Evolutionary conservation across 2,113 vertebrate genomes (phyloP).

Genomic region (Sinocyclocheilus grahami): DNA sequence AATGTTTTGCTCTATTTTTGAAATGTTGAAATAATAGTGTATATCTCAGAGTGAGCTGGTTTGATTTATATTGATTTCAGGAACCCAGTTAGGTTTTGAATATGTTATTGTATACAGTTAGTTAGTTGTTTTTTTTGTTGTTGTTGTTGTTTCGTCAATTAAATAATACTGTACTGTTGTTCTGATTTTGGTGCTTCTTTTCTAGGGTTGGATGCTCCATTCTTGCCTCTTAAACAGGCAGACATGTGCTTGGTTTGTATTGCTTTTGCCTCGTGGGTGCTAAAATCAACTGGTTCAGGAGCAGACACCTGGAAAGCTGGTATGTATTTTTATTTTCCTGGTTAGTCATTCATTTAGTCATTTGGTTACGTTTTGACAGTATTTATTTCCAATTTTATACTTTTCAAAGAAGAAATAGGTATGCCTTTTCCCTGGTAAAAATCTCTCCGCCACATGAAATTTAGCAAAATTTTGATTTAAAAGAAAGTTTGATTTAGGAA

Average conservation of each 20-base stretch:
- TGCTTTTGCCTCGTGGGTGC: slow-evolving; percentile 93
- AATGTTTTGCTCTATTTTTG: not conserved
- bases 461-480: not conserved
- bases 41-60: not conserved
- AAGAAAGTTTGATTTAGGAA: not conserved
- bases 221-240: slow-evolving; percentile 72
- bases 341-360: not conserved
- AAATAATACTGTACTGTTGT: not conserved
- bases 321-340: slow-evolving; percentile 63
- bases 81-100: not conserved
- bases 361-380: not conserved
- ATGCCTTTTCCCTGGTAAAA: not conserved
- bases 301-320: slow-evolving; percentile 94
- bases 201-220: slow-evolving; percentile 68
- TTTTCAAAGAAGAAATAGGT: not conserved
- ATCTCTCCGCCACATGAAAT: not conserved
- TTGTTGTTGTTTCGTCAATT: not conserved
- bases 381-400: not conserved
- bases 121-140: not conserved
- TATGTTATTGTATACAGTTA: not conserved
- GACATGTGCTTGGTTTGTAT: slow-evolving; percentile 95
- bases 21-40: not conserved
- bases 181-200: slow-evolving; percentile 12
- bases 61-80: not conserved
- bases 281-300: slow-evolving; percentile 86